phyloP scores from a whole-genome alignment of 2,113 vertebrate species.

The Sula dactylatra region DNA sequence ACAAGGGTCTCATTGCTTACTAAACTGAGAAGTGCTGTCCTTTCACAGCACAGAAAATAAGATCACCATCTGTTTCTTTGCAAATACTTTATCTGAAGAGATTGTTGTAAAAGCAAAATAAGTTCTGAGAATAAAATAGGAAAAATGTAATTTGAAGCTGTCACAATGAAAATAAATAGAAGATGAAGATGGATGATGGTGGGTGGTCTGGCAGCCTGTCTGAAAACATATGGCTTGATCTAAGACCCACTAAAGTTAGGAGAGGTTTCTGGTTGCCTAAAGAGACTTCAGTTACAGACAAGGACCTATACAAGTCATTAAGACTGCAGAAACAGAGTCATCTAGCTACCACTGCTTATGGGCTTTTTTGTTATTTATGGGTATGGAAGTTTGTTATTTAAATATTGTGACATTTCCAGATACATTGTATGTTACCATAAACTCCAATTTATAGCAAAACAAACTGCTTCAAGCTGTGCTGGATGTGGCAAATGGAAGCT shows the following conservation, averaged over 20 bases:
- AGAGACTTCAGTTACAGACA: background rate
- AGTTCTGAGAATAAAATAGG: background rate
- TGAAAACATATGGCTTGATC: conserved; percentile 13
- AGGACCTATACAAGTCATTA: background rate
- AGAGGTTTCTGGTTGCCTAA: background rate
- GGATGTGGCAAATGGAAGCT: conserved; percentile 18
- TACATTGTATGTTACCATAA: background rate
- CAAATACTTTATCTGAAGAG: background rate
- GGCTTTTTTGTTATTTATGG: background rate
- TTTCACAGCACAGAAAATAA: background rate
- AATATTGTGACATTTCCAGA: conserved; percentile 59
- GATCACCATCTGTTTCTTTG: conserved; percentile 18
- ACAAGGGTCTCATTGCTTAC: background rate
- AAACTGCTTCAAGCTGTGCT: conserved; percentile 42
- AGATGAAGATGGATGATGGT: background rate
- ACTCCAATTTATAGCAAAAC: conserved; percentile 31
- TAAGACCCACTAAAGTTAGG: background rate
- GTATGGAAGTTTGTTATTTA: conserved; percentile 6
- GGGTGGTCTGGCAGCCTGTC: background rate
- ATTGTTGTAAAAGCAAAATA: background rate
- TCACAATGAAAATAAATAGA: conserved; percentile 3
- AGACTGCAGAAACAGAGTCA: background rate
- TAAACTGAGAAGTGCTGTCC: background rate
- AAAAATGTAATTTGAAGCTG: conserved; percentile 25
- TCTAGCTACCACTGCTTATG: background rate